Conservation (phyloP, 2,113 vertebrate species). For the Chaenogobius annularis region DNA sequence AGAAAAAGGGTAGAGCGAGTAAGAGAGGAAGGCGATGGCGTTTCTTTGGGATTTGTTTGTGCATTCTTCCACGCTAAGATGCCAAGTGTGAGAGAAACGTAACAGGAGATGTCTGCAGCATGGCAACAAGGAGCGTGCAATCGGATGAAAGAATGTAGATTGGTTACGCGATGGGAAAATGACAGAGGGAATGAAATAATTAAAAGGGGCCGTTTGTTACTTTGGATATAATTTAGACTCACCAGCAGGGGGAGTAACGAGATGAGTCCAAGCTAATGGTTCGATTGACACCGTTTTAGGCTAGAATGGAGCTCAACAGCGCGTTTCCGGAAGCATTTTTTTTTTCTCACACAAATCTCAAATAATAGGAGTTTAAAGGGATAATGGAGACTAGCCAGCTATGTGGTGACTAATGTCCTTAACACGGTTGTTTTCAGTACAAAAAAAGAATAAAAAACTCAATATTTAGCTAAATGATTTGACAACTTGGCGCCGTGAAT, state of each 20-base stretch:
- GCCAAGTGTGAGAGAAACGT: constrained; percentile 17
- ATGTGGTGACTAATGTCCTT: too few relatives aligned
- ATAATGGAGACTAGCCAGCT: too few relatives aligned
- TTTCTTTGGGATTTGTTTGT: constrained; percentile 47
- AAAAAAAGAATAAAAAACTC: too few relatives aligned
- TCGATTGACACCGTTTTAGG: too few relatives aligned
- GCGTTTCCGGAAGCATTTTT: too few relatives aligned
- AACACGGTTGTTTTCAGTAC: too few relatives aligned
- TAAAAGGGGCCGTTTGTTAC: background rate
- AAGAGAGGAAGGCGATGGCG: constrained; percentile 37
- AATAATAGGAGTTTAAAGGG: too few relatives aligned
- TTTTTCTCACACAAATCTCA: too few relatives aligned
- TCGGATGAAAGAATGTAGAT: constrained; percentile 32
- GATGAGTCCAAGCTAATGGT: background rate
- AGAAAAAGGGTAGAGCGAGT: constrained; percentile 23
- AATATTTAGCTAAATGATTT: too few relatives aligned
- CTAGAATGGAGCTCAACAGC: too few relatives aligned
- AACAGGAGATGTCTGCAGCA: constrained; percentile 31
- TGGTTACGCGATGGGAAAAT: constrained; percentile 9
- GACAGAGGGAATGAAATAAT: background rate
- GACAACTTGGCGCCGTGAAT: too few relatives aligned
- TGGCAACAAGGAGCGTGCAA: constrained; percentile 28
- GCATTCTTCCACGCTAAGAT: constrained; percentile 32
- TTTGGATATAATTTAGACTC: background rate
- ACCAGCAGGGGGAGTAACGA: constrained; percentile 3